A percentile compares a stretch with the other conserved stretches of the same genome.
Evolutionary conservation across 2,113 vertebrate genomes (phyloP).

Genomic region (Geothlypis trichas): DNA sequence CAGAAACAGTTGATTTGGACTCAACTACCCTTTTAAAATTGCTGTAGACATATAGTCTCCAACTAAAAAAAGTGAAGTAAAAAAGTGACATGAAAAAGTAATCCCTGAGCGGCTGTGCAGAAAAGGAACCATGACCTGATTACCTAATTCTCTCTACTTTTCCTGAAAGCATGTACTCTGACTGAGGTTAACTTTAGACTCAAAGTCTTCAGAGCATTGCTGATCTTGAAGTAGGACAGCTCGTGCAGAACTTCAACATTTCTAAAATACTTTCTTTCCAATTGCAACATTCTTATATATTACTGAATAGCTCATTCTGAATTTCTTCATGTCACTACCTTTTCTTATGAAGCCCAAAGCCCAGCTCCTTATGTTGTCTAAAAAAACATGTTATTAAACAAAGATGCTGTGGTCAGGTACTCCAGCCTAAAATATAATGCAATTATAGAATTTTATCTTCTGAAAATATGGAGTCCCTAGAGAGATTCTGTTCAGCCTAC

Average conservation of each 20-base stretch:
- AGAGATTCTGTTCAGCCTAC: neutral
- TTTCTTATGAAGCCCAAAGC: neutral
- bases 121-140: constrained; percentile 1
- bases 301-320: neutral
- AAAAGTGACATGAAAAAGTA: neutral
- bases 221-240: neutral
- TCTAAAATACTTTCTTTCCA: neutral
- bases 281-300: neutral
- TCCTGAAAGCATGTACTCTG: neutral
- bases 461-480: neutral
- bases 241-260: neutral
- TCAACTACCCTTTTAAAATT: neutral
- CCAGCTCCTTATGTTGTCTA: neutral
- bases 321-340: neutral
- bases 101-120: neutral
- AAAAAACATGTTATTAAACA: constrained; percentile 14
- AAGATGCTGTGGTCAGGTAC: neutral
- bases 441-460: neutral
- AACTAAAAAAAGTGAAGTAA: neutral
- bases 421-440: neutral
- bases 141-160: constrained; percentile 30
- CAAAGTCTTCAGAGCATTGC: neutral
- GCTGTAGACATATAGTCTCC: neutral
- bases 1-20: neutral
- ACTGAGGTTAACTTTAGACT: neutral